phyloP scores from a whole-genome alignment of 2,797 vertebrate species.

The Champsocephalus esox region DNA sequence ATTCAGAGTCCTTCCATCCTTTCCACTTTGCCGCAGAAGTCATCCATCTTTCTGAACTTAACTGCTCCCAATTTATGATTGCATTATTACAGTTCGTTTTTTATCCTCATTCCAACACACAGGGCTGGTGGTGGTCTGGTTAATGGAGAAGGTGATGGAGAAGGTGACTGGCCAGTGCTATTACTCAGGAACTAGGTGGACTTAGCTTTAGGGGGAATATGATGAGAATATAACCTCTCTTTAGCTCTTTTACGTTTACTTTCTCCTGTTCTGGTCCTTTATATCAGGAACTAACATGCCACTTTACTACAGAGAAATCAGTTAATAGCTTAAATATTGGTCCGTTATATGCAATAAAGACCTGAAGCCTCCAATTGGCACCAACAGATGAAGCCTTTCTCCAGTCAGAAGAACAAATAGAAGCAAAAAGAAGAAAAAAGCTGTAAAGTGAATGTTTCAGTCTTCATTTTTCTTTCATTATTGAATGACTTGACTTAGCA shows the following conservation, averaged over 20 bases:
- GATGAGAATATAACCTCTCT: conserved; percentile 15
- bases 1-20: conserved; percentile 67
- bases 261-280: conserved; percentile 1
- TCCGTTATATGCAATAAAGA: conserved; percentile 21
- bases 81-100: conserved; percentile 71
- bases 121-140: conserved; percentile 53
- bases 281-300: background rate
- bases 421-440: background rate
- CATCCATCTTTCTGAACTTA: conserved; percentile 77
- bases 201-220: conserved; percentile 37
- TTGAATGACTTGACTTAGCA: conserved; percentile 64
- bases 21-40: conserved; percentile 71
- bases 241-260: conserved; percentile 6
- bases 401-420: background rate
- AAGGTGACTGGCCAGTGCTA: conserved; percentile 59
- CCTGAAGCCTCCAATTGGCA: background rate
- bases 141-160: conserved; percentile 66
- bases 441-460: conserved; percentile 1
- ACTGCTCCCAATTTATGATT: conserved; percentile 80
- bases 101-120: conserved; percentile 61
- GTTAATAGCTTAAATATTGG: conserved; percentile 5
- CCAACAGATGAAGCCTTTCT: background rate
- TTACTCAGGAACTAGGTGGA: conserved; percentile 35
- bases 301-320: background rate
- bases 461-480: conserved; percentile 46